Base-by-base conservation (phyloP, 2,888 invertebrate species). In the Megamerina dolium region DNA sequence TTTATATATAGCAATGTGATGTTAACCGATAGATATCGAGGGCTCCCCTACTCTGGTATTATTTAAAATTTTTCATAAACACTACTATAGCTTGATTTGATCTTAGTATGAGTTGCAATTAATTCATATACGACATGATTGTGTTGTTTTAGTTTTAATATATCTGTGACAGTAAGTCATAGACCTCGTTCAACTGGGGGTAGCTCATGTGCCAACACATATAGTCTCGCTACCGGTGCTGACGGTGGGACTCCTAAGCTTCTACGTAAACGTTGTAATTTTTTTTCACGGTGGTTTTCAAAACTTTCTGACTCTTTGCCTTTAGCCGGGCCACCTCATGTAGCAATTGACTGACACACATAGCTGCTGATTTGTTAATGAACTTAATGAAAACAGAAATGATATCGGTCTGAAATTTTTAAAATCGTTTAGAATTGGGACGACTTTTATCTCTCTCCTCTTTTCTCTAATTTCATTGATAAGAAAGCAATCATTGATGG, bases 401-500 rank as follows among this genome's bases (percentile, higher is more conserved):
- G 31, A 14, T 31, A 31, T 31, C 9, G 31, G 33, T 17, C 4
- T 14, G n/a, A 17, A 33, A 18, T 33, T 33, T 33, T 17, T 33
- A 18, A 3, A 33, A 17, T 33, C 33, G 4, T 21, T 21, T 5
- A 23, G 35, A 14, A 35, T 35, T 13, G 35, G 35, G 12, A 35
- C 35, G 13, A 36, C 23, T 23, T 35, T 35, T 4, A 35, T 35
- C 12, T 12, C 20, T 5, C 35, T 17, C 35, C 35, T 13, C 14
- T 12, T 4, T 2, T 36, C 36, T 21, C 3, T 13, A 36, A 36
- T 36, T 3, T 20, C 2, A 13, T 14, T 8, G 20, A 5, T 21
- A 23, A 21, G 13, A 17, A 36, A 36, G n/a, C 12, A 5, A 35
- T 35, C n/a, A 35, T 35, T 35, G 12, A 35, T 12, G 12, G 35